phyloP scores from a whole-genome alignment of 2,797 vertebrate species.

The Tapirus indicus region DNA sequence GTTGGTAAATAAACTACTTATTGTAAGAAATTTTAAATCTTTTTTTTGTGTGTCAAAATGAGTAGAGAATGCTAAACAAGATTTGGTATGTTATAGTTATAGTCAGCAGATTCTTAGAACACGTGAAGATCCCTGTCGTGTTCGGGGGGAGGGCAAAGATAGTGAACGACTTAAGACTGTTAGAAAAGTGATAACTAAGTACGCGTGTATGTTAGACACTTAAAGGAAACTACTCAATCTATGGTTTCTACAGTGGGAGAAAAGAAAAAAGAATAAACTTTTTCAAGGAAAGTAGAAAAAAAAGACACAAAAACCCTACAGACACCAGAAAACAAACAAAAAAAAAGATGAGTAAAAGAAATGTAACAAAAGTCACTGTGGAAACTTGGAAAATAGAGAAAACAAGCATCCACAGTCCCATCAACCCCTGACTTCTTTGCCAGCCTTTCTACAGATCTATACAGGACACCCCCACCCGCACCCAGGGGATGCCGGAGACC shows the following conservation, averaged over 20 bases:
- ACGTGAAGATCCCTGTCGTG: background rate
- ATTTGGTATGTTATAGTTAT: background rate
- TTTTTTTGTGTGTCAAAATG: background rate
- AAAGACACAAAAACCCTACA: background rate
- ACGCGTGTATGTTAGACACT: background rate
- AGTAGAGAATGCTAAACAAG: background rate
- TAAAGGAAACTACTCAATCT: background rate
- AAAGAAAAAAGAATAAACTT: background rate
- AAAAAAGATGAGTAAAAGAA: background rate
- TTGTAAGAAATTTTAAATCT: background rate
- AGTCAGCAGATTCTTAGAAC: background rate
- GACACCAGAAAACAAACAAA: background rate
- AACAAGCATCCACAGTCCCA: background rate
- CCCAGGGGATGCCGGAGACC: no score
- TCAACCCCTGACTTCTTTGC: background rate
- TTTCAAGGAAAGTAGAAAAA: background rate
- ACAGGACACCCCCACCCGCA: no score
- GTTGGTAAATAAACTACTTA: background rate
- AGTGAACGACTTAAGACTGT: background rate
- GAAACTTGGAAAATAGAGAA: background rate
- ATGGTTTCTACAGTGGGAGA: background rate
- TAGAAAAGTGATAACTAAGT: background rate
- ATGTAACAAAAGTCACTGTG: background rate
- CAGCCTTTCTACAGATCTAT: background rate
- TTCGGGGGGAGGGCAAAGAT: background rate